Evolutionary conservation across 1,140 invertebrate genomes (phyloP), one percentile per base, ranked within the genome.

Genomic region (Drosophila rhopaloa): DNA sequence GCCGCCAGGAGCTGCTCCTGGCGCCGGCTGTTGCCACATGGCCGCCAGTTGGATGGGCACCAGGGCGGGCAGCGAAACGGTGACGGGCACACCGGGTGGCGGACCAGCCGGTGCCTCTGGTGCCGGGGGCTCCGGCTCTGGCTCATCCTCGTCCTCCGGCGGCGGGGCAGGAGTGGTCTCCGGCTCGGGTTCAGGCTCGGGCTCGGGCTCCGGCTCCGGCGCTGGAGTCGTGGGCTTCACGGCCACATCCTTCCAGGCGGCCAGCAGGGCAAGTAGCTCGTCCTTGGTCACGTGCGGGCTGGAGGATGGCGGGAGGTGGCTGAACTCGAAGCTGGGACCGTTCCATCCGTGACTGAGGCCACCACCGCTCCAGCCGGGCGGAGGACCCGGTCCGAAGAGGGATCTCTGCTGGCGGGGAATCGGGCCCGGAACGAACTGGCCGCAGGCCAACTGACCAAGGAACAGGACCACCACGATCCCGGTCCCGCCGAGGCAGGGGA

Each of bases 1-100:
- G 4, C 70, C 62, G 19, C 79, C 58, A 5, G 50, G 1, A 4
- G 40, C 80, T 38, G 75, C 73, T 0, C 83, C 84, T 0, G 83
- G 90, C 4, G 56, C 68, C 0, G 90, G 90, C 29, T 85, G 78
- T 7, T 77, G 81, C 53, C 86, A 91, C 90, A 91, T 91, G 27
- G 90, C 90, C 2, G 90, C 86, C n/a, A 91, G 50, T 59, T 91
- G 90, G 8, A 91, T 91, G 60, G 90, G 90, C 48, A 91, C 90
- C 53, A 91, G 79, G n/a, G 90, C 90, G 32, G 90, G 90, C 67
- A 91, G 48, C 5, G 90, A 91, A 5, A 91, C 90, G 10, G 90
- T 91, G 4, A 91, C 51, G 4, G 90, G 90, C 0, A 90, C 86
- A n/a, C 83, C 81, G 2, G 90, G 66, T 14, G 84, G 76, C 7